Conservation (phyloP, 2,113 vertebrate species). For the Hydrochoerus hydrochaeris region DNA sequence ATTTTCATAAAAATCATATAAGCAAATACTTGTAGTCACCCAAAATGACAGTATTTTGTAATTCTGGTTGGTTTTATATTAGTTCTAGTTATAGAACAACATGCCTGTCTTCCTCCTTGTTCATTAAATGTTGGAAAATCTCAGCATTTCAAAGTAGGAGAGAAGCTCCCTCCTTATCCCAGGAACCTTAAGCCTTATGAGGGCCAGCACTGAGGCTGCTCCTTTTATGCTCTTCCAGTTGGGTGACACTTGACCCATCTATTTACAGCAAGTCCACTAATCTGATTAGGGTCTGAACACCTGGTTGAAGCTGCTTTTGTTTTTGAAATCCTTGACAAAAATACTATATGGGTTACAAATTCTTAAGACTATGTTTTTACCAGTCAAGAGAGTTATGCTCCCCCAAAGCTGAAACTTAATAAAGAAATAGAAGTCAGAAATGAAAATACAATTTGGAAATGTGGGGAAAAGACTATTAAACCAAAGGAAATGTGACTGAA, state of each 20-base stretch:
- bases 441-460: conserved; percentile 51
- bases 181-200: neutral
- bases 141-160: conserved; percentile 8
- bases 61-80: neutral
- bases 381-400: neutral
- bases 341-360: conserved; percentile 24
- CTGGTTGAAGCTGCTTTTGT: conserved; percentile 59
- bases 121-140: neutral
- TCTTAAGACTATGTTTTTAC: neutral
- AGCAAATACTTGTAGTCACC: neutral
- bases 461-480: neutral
- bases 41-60: neutral
- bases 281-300: conserved; percentile 75
- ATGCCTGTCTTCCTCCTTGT: neutral
- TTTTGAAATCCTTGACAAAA: conserved; percentile 56
- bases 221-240: neutral
- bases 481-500: conserved; percentile 25
- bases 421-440: conserved; percentile 62
- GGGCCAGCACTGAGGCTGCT: neutral
- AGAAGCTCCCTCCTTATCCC: neutral
- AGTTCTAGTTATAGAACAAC: neutral
- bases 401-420: conserved; percentile 30
- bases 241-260: conserved; percentile 57
- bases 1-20: neutral
- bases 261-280: conserved; percentile 64